Base-by-base conservation (phyloP, 2,113 vertebrate species). In the Nothobranchius furzeri region DNA sequence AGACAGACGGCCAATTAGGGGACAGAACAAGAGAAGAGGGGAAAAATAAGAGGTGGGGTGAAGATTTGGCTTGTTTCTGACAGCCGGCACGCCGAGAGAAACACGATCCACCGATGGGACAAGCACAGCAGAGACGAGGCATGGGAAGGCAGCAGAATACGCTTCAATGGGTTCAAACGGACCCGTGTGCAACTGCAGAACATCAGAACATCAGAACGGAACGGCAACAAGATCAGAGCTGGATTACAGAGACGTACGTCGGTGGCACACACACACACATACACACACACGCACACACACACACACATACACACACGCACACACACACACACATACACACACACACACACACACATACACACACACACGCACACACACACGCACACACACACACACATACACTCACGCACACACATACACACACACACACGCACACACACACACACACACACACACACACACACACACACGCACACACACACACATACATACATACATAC, bases 21-120 rank as follows among this genome's bases (percentile, higher is more conserved):
- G 45, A 78, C 64, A 68, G 74, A 82, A 46, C 43, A 12, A 40
- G 35, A 67, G 62, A 64, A 78, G 65, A 76, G 54, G 51, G 50
- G 60, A 40, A 48, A 72, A 68, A 64, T 64, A 63, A 70, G 71
- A 73, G 64, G 50, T 76, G 73, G 48, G 62, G 49, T 50, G 60
- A 70, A 54, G 52, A 51, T 68, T 75, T 87, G 79, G 73, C 73
- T 70, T 37, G 53, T 9, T 7, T 77, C 73, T 79, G 79, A 85
- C 76, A 85, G 81, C 69, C 82, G 82, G 76, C 58, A 73, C 59
- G 59, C 61, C 40, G 70, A 48, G 54, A 64, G 79, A 86, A 84
- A 83, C 66, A 71, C 63, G 73, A 78, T 79, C 68, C 57, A 70
- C 60, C 48, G 20, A 61, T 35, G 63, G 49, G 58, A 68, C 55